phyloP scores from a whole-genome alignment of 2,888 invertebrate species.

The Tinea trinotella region DNA sequence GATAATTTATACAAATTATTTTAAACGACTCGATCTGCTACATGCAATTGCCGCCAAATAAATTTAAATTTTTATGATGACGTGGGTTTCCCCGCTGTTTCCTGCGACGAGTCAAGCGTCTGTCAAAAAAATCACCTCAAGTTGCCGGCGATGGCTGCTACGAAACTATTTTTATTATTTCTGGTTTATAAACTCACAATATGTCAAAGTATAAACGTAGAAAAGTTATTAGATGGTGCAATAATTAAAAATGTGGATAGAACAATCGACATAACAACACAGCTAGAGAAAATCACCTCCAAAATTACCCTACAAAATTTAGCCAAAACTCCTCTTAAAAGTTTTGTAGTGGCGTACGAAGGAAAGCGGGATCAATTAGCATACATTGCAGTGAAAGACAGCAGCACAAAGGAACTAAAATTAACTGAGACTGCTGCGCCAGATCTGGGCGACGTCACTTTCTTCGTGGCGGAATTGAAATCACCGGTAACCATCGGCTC shows the following conservation, averaged over 20 bases:
- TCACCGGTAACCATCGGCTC: constrained; percentile 74
- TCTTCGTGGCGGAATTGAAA: constrained; percentile 74
- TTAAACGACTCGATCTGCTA: no score
- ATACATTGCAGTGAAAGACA: constrained; percentile 80
- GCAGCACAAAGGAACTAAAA: constrained; percentile 71
- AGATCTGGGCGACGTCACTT: constrained; percentile 58
- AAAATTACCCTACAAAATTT: constrained; percentile 89
- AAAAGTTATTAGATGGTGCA: constrained; percentile 70
- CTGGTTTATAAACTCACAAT: constrained; percentile 39
- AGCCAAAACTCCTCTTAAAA: constrained; percentile 79
- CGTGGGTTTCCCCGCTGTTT: neutral
- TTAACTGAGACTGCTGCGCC: constrained; percentile 64
- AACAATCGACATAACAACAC: constrained; percentile 88
- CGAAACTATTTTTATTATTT: constrained; percentile 45
- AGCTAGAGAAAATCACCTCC: constrained; percentile 86
- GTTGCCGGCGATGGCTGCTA: constrained; percentile 55
- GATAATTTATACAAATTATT: no score
- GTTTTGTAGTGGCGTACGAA: constrained; percentile 81
- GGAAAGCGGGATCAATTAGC: constrained; percentile 76
- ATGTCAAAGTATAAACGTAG: constrained; percentile 46
- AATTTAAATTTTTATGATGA: neutral
- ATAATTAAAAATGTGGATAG: constrained; percentile 86
- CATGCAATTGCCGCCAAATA: no score
- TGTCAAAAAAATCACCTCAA: neutral
- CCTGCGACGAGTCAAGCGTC: neutral